Base-by-base conservation (phyloP, 2,888 invertebrate species). In the Thyatira batis region DNA sequence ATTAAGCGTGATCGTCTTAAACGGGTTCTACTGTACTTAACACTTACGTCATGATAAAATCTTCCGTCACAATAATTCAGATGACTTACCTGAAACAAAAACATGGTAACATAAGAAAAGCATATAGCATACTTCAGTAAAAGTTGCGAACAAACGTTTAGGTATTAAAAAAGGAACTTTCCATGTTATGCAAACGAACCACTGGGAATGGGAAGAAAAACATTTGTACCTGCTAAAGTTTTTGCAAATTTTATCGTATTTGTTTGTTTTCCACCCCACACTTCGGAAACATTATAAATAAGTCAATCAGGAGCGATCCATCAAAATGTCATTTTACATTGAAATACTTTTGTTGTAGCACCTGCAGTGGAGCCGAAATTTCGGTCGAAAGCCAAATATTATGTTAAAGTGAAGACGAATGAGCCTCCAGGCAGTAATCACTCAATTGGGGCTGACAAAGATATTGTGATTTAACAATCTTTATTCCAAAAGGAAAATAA, bases 271-370 rank as follows among this genome's bases (percentile, higher is more conserved):
- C 17, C 44, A 27, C 44, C 20, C 20, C 27, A 44, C 13, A 25
- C 64, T 71, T 71, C 50, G 28, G 52, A 70, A 45, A 69, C 63
- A 67, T 65, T 67, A 54, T 67, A 72, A 67, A 74, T 75, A 72
- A 75, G 73, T 67, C 74, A 77, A 80, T 80, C 76, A 74, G 68
- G 63, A 64, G 69, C 75, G 72, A 82, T 82, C 81, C 75, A 80
- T 82, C 82, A 82, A 72, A 66, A 74, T 82, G 81, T 78, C 82
- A 72, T 74, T 67, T 61, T 63, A 66, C 67, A 71, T 60, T 67
- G 67, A 69, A 76, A 74, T 74, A 76, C 73, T 75, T 75, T 74
- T 66, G 64, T 60, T 60, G 58, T 45, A 54, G 57, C 65, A 77
- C 73, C 73, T 70, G 71, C 69, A 73, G 70, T 67, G 69, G 64